Conservation (phyloP, 2,888 invertebrate species). For the Drosophila fulvimacula region DNA sequence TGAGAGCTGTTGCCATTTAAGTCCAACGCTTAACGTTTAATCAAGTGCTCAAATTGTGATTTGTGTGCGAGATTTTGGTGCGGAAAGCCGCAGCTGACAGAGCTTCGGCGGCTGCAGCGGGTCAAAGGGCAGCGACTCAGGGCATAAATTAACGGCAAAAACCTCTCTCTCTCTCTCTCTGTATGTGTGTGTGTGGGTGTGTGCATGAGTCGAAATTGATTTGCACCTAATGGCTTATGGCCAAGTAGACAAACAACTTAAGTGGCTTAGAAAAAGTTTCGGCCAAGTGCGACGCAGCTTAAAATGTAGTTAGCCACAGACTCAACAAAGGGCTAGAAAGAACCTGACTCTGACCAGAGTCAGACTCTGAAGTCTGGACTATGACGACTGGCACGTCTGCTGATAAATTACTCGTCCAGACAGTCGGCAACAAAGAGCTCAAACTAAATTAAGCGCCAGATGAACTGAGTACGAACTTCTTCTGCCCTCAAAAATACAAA, state of each 20-base stretch:
- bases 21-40: conserved; percentile 47
- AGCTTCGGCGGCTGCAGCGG: conserved; percentile 9
- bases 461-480: conserved; percentile 42
- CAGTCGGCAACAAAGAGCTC: conserved; percentile 32
- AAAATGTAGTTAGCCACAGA: conserved; percentile 56
- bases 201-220: conserved; percentile 51
- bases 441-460: conserved; percentile 67
- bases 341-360: neutral
- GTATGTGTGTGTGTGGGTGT: conserved; percentile 13
- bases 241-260: conserved; percentile 47
- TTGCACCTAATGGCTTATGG: conserved; percentile 46
- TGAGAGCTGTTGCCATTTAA: conserved; percentile 43
- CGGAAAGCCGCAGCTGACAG: conserved; percentile 55
- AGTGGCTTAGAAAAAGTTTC: conserved; percentile 52
- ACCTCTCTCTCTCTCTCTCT: conserved; percentile 24
- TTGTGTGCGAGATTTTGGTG: conserved; percentile 51
- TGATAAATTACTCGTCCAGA: conserved; percentile 45
- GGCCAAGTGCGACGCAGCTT: conserved; percentile 54
- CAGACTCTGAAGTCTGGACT: conserved; percentile 20
- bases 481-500: neutral
- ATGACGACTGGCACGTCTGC: conserved; percentile 51
- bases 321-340: neutral
- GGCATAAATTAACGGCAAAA: conserved; percentile 54
- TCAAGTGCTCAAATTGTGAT: conserved; percentile 60
- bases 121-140: neutral